phyloP scores from a whole-genome alignment of 2,888 invertebrate genomes.

The Aromia moschata region DNA sequence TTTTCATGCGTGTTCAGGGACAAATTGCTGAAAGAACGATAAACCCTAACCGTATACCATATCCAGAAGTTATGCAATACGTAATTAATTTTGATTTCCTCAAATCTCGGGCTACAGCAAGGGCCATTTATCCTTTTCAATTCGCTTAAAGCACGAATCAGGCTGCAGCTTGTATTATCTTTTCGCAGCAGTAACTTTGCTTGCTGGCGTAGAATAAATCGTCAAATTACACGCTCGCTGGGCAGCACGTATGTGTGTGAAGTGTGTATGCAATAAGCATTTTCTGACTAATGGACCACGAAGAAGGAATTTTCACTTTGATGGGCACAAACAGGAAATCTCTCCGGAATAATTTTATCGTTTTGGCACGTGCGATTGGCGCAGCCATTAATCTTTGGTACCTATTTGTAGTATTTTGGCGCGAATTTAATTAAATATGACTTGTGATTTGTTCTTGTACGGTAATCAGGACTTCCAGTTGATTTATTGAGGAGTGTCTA shows the following conservation, averaged over 20 bases:
- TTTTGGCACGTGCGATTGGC: background rate
- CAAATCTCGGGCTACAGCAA: background rate
- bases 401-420: background rate
- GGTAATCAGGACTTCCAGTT: too few relatives aligned
- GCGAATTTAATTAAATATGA: background rate
- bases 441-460: too few relatives aligned
- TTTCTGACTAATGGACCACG: conserved; percentile 3
- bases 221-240: conserved; percentile 12
- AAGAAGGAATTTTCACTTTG: conserved; percentile 9
- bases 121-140: background rate
- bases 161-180: conserved; percentile 3
- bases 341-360: background rate
- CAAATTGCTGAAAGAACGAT: too few relatives aligned
- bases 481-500: too few relatives aligned
- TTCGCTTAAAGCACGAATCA: conserved; percentile 4
- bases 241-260: background rate
- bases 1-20: too few relatives aligned
- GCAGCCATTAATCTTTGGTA: background rate
- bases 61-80: too few relatives aligned
- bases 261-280: conserved; percentile 1
- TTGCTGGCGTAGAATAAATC: background rate
- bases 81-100: background rate
- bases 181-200: conserved; percentile 9
- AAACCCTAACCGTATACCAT: too few relatives aligned
- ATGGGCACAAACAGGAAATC: background rate